Conservation (phyloP, 2,888 invertebrate genomes). For the Eupeodes latifasciatus region DNA sequence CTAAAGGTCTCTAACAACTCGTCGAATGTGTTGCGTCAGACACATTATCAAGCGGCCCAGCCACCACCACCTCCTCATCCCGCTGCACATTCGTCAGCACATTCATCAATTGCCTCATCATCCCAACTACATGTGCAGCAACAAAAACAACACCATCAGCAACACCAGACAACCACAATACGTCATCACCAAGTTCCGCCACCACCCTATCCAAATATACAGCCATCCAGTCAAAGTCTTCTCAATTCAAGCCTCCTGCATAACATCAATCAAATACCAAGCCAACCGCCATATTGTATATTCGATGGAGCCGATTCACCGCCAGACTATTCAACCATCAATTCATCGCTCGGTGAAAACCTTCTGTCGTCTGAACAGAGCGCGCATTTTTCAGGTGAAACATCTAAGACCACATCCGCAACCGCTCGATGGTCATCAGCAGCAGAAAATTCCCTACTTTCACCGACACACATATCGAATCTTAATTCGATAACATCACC, state of each 20-base stretch:
- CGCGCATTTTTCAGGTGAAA: conserved; percentile 66
- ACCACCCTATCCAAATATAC: conserved; percentile 71
- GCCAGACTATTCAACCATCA: conserved; percentile 78
- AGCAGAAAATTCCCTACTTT: conserved; percentile 78
- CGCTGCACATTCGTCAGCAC: conserved; percentile 76
- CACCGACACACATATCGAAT: conserved; percentile 81
- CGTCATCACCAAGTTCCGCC: conserved; percentile 77
- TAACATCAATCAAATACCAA: conserved; percentile 83
- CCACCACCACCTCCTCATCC: conserved; percentile 61
- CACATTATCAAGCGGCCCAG: conserved; percentile 63
- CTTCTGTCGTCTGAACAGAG: conserved; percentile 79
- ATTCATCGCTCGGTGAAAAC: conserved; percentile 64
- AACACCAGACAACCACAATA: conserved; percentile 68
- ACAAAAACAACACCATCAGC: conserved; percentile 56
- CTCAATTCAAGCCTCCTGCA: conserved; percentile 82
- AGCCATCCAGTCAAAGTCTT: conserved; percentile 77
- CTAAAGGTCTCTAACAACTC: conserved; percentile 81
- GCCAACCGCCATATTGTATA: conserved; percentile 83
- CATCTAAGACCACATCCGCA: conserved; percentile 58
- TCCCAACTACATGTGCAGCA: conserved; percentile 64
- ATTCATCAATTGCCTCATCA: conserved; percentile 68
- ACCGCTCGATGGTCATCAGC: conserved; percentile 47
- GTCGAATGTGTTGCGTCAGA: conserved; percentile 71
- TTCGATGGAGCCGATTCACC: conserved; percentile 83
- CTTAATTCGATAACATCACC: conserved; percentile 84